A percentile compares a stretch with the other conserved stretches of the same genome.
Evolutionary conservation across 2,113 vertebrate genomes (phyloP).

Genomic region (Esox niger): DNA sequence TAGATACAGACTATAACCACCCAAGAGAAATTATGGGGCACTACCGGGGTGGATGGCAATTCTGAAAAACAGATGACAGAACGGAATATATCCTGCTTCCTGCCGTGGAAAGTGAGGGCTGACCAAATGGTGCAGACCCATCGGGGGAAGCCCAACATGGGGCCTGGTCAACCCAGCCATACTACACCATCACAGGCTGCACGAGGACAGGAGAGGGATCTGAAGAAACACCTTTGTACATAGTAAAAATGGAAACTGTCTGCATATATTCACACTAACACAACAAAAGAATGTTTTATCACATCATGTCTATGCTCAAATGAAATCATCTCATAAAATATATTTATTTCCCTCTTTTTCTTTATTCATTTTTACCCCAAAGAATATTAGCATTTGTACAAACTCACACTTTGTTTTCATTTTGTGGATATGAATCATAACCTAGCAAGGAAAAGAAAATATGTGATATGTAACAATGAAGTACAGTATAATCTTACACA

Average conservation of each 20-base stretch:
- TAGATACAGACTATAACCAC: too few species aligned
- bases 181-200: neutral
- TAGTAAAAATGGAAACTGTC: too few species aligned
- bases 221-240: neutral
- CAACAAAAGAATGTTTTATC: too few species aligned
- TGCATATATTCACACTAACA: neutral
- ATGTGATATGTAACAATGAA: slow-evolving; percentile 43
- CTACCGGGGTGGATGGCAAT: too few species aligned
- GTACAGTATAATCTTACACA: slow-evolving; percentile 34
- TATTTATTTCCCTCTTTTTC: slow-evolving; percentile 15
- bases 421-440: slow-evolving; percentile 30
- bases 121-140: neutral
- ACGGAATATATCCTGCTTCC: slow-evolving; percentile 72
- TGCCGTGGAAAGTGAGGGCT: slow-evolving; percentile 10
- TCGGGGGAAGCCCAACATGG: neutral
- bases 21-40: too few species aligned
- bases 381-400: slow-evolving; percentile 51
- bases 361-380: slow-evolving; percentile 56
- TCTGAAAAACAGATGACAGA: too few species aligned
- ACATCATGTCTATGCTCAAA: neutral
- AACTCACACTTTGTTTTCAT: slow-evolving; percentile 51
- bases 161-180: too few species aligned
- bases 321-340: slow-evolving; percentile 1
- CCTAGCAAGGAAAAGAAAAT: slow-evolving; percentile 46
- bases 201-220: neutral